Conservation (phyloP, 2,113 vertebrate genomes). For the Gulo gulo region DNA sequence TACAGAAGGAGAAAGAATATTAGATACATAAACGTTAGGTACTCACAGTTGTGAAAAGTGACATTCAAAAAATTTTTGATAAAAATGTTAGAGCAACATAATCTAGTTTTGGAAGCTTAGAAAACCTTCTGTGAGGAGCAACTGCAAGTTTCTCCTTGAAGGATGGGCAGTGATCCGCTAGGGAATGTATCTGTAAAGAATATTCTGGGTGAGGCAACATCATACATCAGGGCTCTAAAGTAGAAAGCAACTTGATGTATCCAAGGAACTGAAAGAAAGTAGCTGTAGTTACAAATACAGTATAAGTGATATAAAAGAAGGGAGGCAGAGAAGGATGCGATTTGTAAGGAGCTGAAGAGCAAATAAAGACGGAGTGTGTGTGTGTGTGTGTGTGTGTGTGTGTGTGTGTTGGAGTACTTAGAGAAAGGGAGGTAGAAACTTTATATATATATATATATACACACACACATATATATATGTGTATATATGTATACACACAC, state of each 20-base stretch:
- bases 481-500: not conserved
- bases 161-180: not conserved
- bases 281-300: not conserved
- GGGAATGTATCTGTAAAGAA: not conserved
- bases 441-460: not conserved
- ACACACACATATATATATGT: too few relatives aligned
- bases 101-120: not conserved
- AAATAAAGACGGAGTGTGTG: not conserved
- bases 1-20: not conserved
- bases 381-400: not conserved
- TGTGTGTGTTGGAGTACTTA: not conserved
- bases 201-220: not conserved
- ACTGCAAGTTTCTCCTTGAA: not conserved
- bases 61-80: not conserved
- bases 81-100: not conserved
- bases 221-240: not conserved
- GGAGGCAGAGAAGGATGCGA: not conserved
- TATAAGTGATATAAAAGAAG: not conserved
- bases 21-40: not conserved
- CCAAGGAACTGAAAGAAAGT: not conserved
- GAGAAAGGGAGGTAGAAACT: not conserved
- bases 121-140: not conserved
- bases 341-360: not conserved
- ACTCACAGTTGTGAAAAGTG: not conserved
- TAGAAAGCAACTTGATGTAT: not conserved